Evolutionary conservation across 2,888 invertebrate species (phyloP).

Genomic region (Loripinus fragilis): DNA sequence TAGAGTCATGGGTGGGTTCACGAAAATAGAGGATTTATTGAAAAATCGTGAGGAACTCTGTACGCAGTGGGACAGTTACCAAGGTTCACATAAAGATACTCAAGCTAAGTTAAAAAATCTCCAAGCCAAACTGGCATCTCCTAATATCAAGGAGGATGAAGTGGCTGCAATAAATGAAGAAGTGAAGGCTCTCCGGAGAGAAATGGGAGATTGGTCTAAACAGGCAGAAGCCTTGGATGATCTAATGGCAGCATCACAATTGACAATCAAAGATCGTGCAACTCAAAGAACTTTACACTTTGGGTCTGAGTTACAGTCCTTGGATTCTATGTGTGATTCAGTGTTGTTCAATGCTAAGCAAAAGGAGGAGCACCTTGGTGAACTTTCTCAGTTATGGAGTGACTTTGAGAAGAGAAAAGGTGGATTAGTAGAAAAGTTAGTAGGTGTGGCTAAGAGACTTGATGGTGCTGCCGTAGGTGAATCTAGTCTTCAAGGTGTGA

Average conservation of each 20-base stretch:
- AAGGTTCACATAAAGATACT: slow-evolving; percentile 92
- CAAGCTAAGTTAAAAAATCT: slow-evolving; percentile 91
- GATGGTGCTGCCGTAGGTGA: slow-evolving; percentile 60
- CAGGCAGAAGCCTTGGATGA: slow-evolving; percentile 75
- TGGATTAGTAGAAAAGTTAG: slow-evolving; percentile 82
- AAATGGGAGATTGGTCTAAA: slow-evolving; percentile 72
- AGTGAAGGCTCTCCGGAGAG: slow-evolving; percentile 87
- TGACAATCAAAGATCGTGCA: slow-evolving; percentile 78
- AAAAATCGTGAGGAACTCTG: slow-evolving; percentile 79
- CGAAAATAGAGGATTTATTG: slow-evolving; percentile 83
- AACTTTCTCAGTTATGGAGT: slow-evolving; percentile 87
- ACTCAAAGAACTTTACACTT: slow-evolving; percentile 79
- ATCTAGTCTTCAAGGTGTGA: slow-evolving; percentile 74
- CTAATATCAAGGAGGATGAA: slow-evolving; percentile 88
- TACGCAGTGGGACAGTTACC: slow-evolving; percentile 88
- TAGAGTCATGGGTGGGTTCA: slow-evolving; percentile 90
- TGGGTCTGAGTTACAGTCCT: slow-evolving; percentile 74
- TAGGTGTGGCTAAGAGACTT: slow-evolving; percentile 70
- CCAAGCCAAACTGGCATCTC: slow-evolving; percentile 91
- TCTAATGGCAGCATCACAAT: slow-evolving; percentile 76
- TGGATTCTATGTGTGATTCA: slow-evolving; percentile 72
- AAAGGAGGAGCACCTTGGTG: slow-evolving; percentile 82
- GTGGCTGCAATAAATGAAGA: slow-evolving; percentile 89
- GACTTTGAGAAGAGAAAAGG: slow-evolving; percentile 91
- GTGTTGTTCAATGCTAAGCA: slow-evolving; percentile 70